Percentiles rank a stretch among this genome's conserved stretches.
phyloP scores from a whole-genome alignment of 1,140 invertebrate genomes.

The Brachionus rotundiformis region DNA sequence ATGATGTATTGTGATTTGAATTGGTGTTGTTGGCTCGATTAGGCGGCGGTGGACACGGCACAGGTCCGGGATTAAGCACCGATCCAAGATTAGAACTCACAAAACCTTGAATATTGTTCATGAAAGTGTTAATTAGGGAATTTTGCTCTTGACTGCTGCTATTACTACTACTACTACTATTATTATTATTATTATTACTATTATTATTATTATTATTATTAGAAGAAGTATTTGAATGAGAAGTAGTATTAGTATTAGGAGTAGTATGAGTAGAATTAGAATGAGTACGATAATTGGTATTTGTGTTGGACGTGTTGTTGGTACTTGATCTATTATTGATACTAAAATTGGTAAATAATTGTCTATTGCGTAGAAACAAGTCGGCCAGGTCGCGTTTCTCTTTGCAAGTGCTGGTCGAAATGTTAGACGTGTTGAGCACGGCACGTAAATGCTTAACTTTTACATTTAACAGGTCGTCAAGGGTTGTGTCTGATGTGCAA shows the following conservation, averaged over 20 bases:
- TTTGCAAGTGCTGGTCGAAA: slow-evolving; percentile 58
- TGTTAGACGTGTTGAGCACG: slow-evolving; percentile 57
- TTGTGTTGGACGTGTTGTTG: slow-evolving; percentile 42
- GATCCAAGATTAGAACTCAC: slow-evolving; percentile 37
- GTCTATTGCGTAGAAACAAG: slow-evolving; percentile 57
- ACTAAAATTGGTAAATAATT: background rate
- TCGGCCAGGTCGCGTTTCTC: slow-evolving; percentile 63
- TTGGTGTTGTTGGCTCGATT: background rate
- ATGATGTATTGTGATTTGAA: slow-evolving; percentile 16
- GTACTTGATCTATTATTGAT: too few relatives aligned
- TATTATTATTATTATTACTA: slow-evolving; percentile 52
- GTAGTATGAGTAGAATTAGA: slow-evolving; percentile 53
- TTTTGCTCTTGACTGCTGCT: slow-evolving; percentile 17
- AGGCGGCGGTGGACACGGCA: slow-evolving; percentile 29
- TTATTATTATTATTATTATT: background rate
- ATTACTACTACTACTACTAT: background rate
- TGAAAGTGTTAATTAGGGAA: background rate
- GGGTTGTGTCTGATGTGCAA: slow-evolving; percentile 57
- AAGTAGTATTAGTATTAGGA: background rate
- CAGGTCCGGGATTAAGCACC: background rate
- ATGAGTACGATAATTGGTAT: too few relatives aligned
- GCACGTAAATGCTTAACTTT: slow-evolving; percentile 61
- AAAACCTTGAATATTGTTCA: slow-evolving; percentile 47
- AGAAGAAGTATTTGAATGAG: too few relatives aligned
- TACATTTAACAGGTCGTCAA: slow-evolving; percentile 58